Conservation (phyloP, 2,797 vertebrate species). For the Meriones psammophilus region DNA sequence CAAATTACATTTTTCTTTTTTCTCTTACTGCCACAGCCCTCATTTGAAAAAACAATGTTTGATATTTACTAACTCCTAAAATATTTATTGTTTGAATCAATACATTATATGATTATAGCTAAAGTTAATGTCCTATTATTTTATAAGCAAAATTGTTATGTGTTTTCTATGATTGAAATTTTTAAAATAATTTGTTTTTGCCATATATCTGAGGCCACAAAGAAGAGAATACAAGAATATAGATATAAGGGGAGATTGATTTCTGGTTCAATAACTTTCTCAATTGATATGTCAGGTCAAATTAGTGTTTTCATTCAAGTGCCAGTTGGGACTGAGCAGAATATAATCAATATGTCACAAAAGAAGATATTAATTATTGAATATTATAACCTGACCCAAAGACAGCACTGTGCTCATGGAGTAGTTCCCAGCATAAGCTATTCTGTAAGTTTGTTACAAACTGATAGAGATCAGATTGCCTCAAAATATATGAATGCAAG, state of each 20-base stretch:
- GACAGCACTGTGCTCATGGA: background rate
- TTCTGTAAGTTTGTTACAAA: background rate
- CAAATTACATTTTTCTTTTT: background rate
- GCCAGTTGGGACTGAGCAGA: conserved; percentile 50
- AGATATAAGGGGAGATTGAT: conserved; percentile 47
- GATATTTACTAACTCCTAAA: background rate
- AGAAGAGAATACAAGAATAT: background rate
- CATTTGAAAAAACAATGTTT: background rate
- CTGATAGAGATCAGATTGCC: conserved; percentile 7
- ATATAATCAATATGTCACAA: conserved; percentile 63
- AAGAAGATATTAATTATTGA: conserved; percentile 61
- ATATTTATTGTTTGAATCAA: conserved; percentile 2
- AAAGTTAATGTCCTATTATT: conserved; percentile 1
- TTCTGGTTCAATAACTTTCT: conserved; percentile 73
- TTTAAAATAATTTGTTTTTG: background rate
- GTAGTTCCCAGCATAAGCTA: background rate
- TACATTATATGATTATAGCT: background rate
- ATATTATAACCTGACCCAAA: background rate
- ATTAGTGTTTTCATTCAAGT: conserved; percentile 71
- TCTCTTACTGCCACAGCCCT: background rate
- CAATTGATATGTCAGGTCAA: conserved; percentile 76
- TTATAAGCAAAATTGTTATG: background rate
- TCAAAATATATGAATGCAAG: background rate
- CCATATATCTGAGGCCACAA: background rate
- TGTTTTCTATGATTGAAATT: conserved; percentile 34